Evolutionary conservation across 2,113 vertebrate genomes (phyloP).

Genomic region (Equus quagga): DNA sequence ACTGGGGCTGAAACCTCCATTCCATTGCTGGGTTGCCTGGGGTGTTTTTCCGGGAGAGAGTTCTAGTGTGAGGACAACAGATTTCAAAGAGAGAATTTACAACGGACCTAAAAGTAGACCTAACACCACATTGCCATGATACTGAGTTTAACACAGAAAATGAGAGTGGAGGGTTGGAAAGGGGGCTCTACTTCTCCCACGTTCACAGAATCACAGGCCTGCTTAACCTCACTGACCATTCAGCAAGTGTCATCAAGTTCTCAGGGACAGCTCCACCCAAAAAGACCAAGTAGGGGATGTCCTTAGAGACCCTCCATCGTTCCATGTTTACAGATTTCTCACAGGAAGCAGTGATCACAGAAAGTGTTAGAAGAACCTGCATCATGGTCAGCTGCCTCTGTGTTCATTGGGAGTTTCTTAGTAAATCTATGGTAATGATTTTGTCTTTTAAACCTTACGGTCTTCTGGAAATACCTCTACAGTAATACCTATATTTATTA

Average conservation of each 20-base stretch:
- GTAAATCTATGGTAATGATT: background rate
- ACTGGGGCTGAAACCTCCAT: background rate
- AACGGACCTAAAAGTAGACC: background rate
- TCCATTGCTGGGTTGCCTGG: background rate
- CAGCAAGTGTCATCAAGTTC: background rate
- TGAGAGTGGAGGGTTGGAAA: background rate
- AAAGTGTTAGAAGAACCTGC: background rate
- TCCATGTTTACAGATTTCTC: background rate
- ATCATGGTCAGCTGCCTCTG: background rate
- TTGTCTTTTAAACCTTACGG: background rate
- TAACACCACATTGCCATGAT: background rate
- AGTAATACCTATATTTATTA: background rate
- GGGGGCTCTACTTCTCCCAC: background rate
- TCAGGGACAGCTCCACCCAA: background rate
- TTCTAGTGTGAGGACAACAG: background rate
- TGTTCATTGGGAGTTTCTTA: background rate
- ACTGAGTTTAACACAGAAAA: background rate
- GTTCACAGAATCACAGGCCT: background rate
- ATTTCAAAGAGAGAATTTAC: background rate
- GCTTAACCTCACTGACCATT: background rate
- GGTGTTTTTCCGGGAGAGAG: background rate
- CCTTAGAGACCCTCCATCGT: background rate
- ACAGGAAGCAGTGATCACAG: background rate
- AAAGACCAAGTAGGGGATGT: background rate
- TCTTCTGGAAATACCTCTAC: background rate